These are phyloP conservation scores for Callipepla squamata DNA, from an alignment of 2,113 vertebrate genomes.

Conservation along the genomic window DNA sequence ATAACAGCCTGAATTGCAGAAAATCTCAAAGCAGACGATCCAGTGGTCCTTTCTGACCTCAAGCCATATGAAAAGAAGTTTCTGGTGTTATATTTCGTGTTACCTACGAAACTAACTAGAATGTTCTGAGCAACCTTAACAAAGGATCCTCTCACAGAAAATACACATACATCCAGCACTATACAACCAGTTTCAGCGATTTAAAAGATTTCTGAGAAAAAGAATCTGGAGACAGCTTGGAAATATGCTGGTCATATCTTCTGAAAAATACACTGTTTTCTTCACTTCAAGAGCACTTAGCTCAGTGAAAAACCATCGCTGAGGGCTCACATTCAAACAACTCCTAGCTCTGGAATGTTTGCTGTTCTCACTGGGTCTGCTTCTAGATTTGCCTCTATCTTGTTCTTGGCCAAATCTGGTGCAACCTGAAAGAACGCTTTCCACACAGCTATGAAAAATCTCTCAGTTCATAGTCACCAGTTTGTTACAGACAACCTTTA, in stretches of 20 bases:
- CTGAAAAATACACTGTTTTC: not conserved
- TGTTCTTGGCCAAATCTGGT: not conserved
- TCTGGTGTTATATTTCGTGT: not conserved
- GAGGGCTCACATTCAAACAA: not conserved
- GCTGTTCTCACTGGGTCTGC: not conserved
- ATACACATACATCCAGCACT: rapidly evolving
- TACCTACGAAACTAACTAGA: not conserved
- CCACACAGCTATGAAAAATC: not conserved
- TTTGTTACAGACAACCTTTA: not conserved
- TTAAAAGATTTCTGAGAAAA: not conserved
- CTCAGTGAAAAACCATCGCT: not conserved
- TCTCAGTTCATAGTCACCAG: not conserved
- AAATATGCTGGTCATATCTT: not conserved
- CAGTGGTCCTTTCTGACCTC: not conserved
- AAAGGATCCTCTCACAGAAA: not conserved
- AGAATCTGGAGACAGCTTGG: not conserved
- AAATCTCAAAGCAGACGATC: not conserved
- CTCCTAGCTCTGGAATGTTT: not conserved
- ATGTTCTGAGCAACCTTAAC: not conserved
- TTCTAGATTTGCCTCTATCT: not conserved
- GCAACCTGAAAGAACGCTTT: not conserved
- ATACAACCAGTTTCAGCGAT: not conserved
- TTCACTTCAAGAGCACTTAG: not conserved
- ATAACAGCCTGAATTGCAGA: not conserved
- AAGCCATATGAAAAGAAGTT: not conserved